These are phyloP conservation scores for Thymelicus acteon DNA, from an alignment of 2,888 invertebrate species.

Conservation along the genomic window DNA sequence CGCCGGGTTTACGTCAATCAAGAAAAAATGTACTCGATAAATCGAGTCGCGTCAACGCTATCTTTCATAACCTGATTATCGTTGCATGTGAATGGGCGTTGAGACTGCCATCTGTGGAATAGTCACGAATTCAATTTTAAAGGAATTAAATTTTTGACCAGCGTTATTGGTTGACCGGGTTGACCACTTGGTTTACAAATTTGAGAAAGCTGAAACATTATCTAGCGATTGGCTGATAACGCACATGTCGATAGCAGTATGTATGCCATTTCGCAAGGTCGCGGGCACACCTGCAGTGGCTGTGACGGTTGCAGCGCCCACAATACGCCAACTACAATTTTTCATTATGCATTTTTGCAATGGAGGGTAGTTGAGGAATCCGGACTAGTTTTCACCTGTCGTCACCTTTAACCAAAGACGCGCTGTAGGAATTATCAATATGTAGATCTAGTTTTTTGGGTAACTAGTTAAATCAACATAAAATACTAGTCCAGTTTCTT, in stretches of 20 bases:
- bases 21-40: slow-evolving; percentile 57
- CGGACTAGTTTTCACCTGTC: slow-evolving; percentile 56
- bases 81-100: slow-evolving; percentile 55
- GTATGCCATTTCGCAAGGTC: slow-evolving; percentile 80
- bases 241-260: slow-evolving; percentile 47
- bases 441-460: too few relatives aligned
- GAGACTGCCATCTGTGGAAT: slow-evolving; percentile 10
- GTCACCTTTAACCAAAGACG: slow-evolving; percentile 41
- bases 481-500: too few relatives aligned
- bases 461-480: too few relatives aligned
- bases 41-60: slow-evolving; percentile 49
- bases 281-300: slow-evolving; percentile 70
- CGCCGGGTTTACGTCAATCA: slow-evolving; percentile 68
- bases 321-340: slow-evolving; percentile 47
- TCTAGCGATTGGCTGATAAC: slow-evolving; percentile 73
- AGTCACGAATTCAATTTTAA: slow-evolving; percentile 12
- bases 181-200: neutral
- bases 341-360: slow-evolving; percentile 60
- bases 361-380: slow-evolving; percentile 61
- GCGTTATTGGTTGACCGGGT: slow-evolving; percentile 17
- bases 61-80: slow-evolving; percentile 56
- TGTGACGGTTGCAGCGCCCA: slow-evolving; percentile 74
- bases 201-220: slow-evolving; percentile 49
- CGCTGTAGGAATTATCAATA: neutral
- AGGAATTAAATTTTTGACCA: slow-evolving; percentile 1